Conservation (phyloP, 2,797 vertebrate genomes). For the Oreochromis mossambicus region DNA sequence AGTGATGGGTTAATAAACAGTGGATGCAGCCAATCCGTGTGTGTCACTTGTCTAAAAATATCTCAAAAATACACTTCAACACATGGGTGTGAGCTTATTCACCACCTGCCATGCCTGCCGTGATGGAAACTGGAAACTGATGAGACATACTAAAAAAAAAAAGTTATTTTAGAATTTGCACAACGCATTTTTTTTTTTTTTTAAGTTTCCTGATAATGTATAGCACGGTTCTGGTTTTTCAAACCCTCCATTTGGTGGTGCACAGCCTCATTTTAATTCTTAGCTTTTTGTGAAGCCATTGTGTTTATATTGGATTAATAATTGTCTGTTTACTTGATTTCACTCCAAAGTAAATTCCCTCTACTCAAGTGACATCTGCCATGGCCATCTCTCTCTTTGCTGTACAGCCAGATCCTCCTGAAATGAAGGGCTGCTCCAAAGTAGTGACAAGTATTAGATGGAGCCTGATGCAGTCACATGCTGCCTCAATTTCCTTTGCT, state of each 20-base stretch:
- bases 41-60: background rate
- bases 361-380: constrained; percentile 46
- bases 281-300: background rate
- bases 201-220: background rate
- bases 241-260: background rate
- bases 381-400: constrained; percentile 9
- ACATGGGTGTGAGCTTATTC: background rate
- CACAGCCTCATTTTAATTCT: background rate
- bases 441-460: constrained; percentile 23
- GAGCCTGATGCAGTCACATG: constrained; percentile 4
- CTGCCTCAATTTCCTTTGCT: background rate
- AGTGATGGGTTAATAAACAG: background rate
- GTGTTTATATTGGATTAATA: constrained; percentile 26
- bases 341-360: constrained; percentile 24
- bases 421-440: constrained; percentile 15
- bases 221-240: background rate
- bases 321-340: constrained; percentile 31
- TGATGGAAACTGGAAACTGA: background rate
- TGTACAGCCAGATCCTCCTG: constrained; percentile 24
- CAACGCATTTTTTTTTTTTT: background rate
- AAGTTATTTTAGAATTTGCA: background rate
- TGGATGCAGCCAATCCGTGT: background rate
- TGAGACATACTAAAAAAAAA: background rate
- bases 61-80: background rate
- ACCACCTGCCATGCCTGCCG: background rate